These are phyloP conservation scores for Eupithecia subfuscata DNA, from an alignment of 2,888 invertebrate genomes.

Conservation along the genomic window DNA sequence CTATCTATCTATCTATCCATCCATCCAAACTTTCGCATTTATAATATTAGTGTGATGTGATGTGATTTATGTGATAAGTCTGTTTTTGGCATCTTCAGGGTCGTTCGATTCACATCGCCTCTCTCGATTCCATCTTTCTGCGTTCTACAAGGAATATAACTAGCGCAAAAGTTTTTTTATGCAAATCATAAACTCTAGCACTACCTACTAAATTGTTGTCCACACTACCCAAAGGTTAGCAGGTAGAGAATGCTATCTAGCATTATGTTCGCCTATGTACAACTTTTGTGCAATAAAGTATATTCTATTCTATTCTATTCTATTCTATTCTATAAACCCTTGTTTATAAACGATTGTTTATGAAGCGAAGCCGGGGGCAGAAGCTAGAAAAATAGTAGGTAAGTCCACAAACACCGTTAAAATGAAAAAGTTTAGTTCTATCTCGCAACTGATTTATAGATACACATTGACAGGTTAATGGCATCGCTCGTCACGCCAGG, in stretches of 20 bases:
- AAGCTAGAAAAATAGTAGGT: not conserved
- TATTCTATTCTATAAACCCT: too few species aligned
- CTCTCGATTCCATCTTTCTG: not conserved
- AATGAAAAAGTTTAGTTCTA: slow-evolving; percentile 4
- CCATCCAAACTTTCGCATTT: too few species aligned
- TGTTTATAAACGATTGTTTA: too few species aligned
- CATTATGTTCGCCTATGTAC: too few species aligned
- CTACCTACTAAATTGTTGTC: too few species aligned
- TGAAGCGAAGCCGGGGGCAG: not conserved
- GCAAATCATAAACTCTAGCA: not conserved
- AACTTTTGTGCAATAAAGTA: too few species aligned
- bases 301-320: too few species aligned
- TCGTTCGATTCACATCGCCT: not conserved
- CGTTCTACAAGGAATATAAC: not conserved
- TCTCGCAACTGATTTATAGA: slow-evolving; percentile 59
- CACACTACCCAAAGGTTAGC: too few species aligned
- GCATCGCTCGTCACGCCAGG: slow-evolving; percentile 37
- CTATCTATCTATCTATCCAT: too few species aligned
- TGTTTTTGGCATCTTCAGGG: not conserved
- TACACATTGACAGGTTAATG: slow-evolving; percentile 62
- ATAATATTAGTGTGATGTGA: too few species aligned
- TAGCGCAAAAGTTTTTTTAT: not conserved
- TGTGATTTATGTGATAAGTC: too few species aligned
- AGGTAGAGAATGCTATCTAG: too few species aligned
- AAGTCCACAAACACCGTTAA: not conserved